A percentile compares a stretch with the other conserved stretches of the same genome.
Evolutionary conservation across 2,113 vertebrate species (phyloP).

Genomic region (Macquaria ambigua): DNA sequence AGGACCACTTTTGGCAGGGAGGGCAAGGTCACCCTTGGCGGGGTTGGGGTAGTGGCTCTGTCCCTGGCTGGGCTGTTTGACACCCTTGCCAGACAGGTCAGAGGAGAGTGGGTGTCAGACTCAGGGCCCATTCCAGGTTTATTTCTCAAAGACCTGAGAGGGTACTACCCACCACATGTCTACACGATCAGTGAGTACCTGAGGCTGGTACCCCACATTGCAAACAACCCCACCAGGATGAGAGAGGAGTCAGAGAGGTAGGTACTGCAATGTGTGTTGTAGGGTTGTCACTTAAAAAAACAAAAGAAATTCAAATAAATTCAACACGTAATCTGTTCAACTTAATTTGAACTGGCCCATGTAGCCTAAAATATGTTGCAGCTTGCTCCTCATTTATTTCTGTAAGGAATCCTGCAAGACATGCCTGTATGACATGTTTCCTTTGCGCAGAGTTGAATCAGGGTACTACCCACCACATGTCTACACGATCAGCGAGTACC

Average conservation of each 20-base stretch:
- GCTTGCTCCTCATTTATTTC: neutral
- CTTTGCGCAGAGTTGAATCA: too few relatives aligned
- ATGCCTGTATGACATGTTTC: too few relatives aligned
- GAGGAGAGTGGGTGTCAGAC: constrained; percentile 24
- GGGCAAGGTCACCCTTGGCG: constrained; percentile 45
- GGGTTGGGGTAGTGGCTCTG: constrained; percentile 54
- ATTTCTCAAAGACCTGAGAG: constrained; percentile 26
- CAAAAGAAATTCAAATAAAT: too few relatives aligned
- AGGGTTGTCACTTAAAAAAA: too few relatives aligned
- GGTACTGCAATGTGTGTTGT: neutral
- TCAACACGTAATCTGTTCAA: too few relatives aligned
- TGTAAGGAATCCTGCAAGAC: neutral
- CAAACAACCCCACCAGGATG: constrained; percentile 61
- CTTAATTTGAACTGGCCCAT: neutral
- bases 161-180: constrained; percentile 10
- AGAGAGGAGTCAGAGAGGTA: constrained; percentile 48
- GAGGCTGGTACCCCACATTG: constrained; percentile 50
- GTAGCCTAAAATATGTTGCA: neutral
- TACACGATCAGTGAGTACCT: constrained; percentile 40
- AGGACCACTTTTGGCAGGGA: constrained; percentile 49
- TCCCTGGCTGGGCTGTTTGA: constrained; percentile 63
- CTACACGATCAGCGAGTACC: constrained; percentile 36
- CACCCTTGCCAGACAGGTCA: constrained; percentile 46
- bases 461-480: constrained; percentile 12
- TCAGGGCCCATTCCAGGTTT: constrained; percentile 33